These are phyloP conservation scores for Drosophila santomea DNA, from an alignment of 1,140 invertebrate genomes.

Conservation along the genomic window DNA sequence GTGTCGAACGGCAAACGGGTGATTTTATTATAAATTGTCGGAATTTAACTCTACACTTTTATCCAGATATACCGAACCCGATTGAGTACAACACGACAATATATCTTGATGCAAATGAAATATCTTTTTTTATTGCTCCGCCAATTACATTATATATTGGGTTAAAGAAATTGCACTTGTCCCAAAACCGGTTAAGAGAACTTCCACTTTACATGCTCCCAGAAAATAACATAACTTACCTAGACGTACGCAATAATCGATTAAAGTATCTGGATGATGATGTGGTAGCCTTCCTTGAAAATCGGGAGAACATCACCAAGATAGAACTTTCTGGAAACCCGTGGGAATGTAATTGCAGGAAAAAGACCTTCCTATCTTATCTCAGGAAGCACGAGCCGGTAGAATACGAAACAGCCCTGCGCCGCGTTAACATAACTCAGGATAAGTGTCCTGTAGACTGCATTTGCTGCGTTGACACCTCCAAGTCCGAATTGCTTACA, in stretches of 20 bases:
- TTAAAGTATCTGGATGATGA: slow-evolving; percentile 3
- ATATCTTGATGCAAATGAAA: slow-evolving; percentile 1
- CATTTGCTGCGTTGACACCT: slow-evolving; percentile 10
- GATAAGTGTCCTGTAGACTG: slow-evolving; percentile 12
- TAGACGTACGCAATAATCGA: slow-evolving; percentile 12
- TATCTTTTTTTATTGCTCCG: too few species aligned
- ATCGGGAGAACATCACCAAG: neutral
- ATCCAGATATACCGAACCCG: neutral
- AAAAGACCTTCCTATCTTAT: slow-evolving; percentile 9
- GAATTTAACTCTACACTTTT: neutral
- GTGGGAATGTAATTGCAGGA: slow-evolving; percentile 7
- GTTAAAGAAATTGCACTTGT: neutral
- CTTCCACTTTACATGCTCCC: neutral
- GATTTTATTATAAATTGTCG: slow-evolving; percentile 12
- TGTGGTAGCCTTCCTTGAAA: neutral
- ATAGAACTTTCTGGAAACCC: slow-evolving; percentile 16
- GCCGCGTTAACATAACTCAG: neutral
- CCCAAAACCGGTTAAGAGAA: neutral
- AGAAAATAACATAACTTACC: slow-evolving; percentile 14
- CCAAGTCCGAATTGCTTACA: neutral
- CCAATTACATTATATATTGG: too few species aligned
- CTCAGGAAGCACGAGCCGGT: slow-evolving; percentile 1
- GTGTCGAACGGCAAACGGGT: neutral
- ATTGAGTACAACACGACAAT: neutral
- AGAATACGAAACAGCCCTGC: neutral